Evolutionary conservation across 35 echinoderm and acorn worm species (phyloP).

Genomic region (Ptychodera flava): DNA sequence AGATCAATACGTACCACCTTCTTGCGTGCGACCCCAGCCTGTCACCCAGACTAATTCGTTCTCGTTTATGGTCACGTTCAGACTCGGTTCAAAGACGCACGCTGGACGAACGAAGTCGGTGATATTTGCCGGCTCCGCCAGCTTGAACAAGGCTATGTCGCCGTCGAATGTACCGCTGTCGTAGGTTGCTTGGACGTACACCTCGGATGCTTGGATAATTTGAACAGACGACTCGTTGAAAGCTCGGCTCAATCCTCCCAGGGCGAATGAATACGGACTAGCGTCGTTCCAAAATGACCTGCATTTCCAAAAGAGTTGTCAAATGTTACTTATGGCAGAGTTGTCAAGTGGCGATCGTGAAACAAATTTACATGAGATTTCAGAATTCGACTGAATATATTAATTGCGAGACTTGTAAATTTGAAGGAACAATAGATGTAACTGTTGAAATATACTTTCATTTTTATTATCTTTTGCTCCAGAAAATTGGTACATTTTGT

Average conservation of each 20-base stretch:
- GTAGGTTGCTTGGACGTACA: neutral
- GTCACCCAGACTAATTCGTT: neutral
- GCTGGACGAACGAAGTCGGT: neutral
- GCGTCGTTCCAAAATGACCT: neutral
- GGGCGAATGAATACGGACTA: neutral
- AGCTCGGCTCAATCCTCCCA: neutral
- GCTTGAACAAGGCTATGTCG: slow-evolving; percentile 5
- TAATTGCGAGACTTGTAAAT: too few species aligned
- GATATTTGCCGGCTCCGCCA: neutral
- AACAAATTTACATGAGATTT: too few species aligned
- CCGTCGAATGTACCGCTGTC: neutral
- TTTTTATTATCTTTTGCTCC: too few species aligned
- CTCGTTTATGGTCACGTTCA: neutral
- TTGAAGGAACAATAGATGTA: too few species aligned
- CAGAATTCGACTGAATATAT: too few species aligned
- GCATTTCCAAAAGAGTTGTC: too few species aligned
- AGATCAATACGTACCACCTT: slow-evolving; percentile 3
- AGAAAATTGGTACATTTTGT: too few species aligned
- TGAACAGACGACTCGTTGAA: neutral
- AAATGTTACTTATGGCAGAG: too few species aligned
- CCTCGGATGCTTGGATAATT: neutral
- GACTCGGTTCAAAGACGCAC: neutral
- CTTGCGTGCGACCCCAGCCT: neutral
- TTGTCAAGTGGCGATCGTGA: too few species aligned
- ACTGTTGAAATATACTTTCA: too few species aligned